Base-by-base conservation (phyloP, 2,113 vertebrate species). In the Ondatra zibethicus region DNA sequence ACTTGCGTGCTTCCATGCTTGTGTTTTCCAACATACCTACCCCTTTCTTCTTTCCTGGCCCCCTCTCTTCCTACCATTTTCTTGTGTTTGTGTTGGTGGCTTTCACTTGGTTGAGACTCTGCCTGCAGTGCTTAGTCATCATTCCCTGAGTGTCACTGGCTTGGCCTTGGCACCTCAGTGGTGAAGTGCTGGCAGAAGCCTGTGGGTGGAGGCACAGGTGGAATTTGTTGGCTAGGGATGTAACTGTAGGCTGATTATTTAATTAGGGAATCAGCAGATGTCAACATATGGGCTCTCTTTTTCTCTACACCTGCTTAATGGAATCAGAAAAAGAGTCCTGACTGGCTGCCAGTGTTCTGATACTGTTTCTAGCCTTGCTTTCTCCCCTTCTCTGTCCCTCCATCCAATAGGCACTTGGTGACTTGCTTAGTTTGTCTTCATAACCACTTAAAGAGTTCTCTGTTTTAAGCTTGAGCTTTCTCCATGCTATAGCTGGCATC, bases 241-340 rank as follows among this genome's bases (percentile, higher is more conserved):
- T 75, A 66, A 89, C 72, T 78, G 72, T 13, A 73, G 66, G 87
- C 73, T 27, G 29, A 76, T 75, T 12, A 81, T 89, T 97, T 96
- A 85, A 91, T 95, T 88, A 88, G 47, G 70, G 50, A 72, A 55
- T 84, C 17, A 39, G 84, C 93, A 96, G 90, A 90, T 88, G 84
- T 96, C 29, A 61, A 72, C 93, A 84, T 93, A 91, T 91, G 68
- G 86, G 77, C 58, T 23, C 16, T 52, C 39, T 94, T 86, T 86
- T 47, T 78, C 77, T 70, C 77, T 29, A 29, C 0, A 1, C 50
- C 77, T 75, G 76, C 45, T 92, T 73, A 45, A 58, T 70, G 61
- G 84, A 72, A 65, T 88, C 63, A 55, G 86, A 61, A 42, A 80
- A 80, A 70, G 76, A 89, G 7, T 58, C 84, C 36, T 94, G 33